Conservation (phyloP, 2,888 invertebrate species). For the Drosophila birchii region DNA sequence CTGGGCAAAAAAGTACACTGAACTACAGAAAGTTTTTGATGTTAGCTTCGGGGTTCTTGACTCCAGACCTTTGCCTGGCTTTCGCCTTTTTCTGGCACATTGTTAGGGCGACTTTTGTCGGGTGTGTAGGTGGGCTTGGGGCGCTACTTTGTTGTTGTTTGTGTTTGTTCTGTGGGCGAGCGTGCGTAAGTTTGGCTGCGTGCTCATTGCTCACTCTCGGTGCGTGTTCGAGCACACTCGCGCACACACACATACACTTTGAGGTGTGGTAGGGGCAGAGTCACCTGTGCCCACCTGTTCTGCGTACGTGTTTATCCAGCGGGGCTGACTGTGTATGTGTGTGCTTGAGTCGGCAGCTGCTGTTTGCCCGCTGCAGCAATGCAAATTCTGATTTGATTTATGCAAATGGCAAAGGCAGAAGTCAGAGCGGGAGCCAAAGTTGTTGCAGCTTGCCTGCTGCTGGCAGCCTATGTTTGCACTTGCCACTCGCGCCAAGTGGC, state of each 20-base stretch:
- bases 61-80: conserved; percentile 13
- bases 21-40: conserved; percentile 13
- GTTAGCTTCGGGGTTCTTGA: conserved; percentile 6
- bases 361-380: conserved; percentile 47
- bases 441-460: conserved; percentile 24
- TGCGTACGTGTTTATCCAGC: conserved; percentile 44
- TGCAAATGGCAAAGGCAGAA: conserved; percentile 68
- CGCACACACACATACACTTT: neutral
- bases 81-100: conserved; percentile 25
- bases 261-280: conserved; percentile 7
- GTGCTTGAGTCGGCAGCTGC: conserved; percentile 35
- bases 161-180: conserved; percentile 29
- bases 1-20: neutral
- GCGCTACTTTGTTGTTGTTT: conserved; percentile 27
- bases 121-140: conserved; percentile 35
- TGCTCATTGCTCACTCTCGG: conserved; percentile 52
- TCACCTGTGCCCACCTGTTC: conserved; percentile 9
- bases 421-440: conserved; percentile 19
- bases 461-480: conserved; percentile 52
- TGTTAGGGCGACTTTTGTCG: conserved; percentile 44
- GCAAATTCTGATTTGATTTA: conserved; percentile 80
- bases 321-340: conserved; percentile 8
- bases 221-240: conserved; percentile 55
- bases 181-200: conserved; percentile 62
- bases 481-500: conserved; percentile 39